Percentiles rank a stretch among this genome's conserved stretches.
Evolutionary conservation across 2,113 vertebrate species (phyloP).

Genomic region (Eudyptes chrysolophus): DNA sequence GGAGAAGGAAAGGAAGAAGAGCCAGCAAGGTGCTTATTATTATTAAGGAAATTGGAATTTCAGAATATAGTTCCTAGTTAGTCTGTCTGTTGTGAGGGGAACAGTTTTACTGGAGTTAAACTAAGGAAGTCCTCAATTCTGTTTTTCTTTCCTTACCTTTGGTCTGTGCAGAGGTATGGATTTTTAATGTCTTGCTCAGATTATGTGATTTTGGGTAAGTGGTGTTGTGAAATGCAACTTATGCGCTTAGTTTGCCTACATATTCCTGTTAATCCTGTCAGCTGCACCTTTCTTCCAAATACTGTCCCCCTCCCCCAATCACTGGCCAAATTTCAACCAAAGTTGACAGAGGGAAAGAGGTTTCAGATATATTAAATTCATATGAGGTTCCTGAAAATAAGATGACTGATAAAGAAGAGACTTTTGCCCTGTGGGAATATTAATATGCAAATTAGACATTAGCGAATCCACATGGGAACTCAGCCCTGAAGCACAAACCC

Average conservation of each 20-base stretch:
- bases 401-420: not conserved
- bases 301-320: not conserved
- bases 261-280: not conserved
- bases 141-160: not conserved
- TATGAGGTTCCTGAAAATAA: slow-evolving; percentile 4
- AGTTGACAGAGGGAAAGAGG: not conserved
- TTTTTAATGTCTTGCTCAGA: not conserved
- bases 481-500: not conserved
- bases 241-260: not conserved
- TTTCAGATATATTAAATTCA: not conserved
- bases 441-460: not conserved
- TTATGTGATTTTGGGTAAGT: not conserved
- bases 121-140: not conserved
- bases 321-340: not conserved
- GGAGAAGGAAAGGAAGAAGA: not conserved
- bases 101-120: not conserved
- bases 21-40: not conserved
- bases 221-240: not conserved
- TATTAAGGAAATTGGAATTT: not conserved
- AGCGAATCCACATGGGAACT: not conserved
- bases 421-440: not conserved
- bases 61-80: not conserved
- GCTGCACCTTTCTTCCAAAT: not conserved
- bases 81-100: not conserved
- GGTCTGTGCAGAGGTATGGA: not conserved